These are phyloP conservation scores for Paralichthys olivaceus DNA, from an alignment of 2,113 vertebrate genomes.

Conservation along the genomic window DNA sequence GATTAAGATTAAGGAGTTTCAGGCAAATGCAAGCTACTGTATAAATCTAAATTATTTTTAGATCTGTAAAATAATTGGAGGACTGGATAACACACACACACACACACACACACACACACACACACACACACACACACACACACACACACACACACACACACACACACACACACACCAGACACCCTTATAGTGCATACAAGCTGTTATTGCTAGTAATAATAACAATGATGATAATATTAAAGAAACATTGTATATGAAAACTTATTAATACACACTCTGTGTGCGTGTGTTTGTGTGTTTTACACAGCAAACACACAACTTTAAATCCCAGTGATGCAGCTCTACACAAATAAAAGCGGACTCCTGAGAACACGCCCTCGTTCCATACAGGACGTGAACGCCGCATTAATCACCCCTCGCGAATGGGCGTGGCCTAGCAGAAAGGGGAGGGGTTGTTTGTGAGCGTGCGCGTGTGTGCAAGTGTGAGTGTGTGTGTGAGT, in stretches of 20 bases:
- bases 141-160: too few species aligned
- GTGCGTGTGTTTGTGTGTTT: background rate
- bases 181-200: too few species aligned
- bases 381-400: slow-evolving; percentile 56
- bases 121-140: too few species aligned
- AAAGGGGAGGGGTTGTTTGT: slow-evolving; percentile 66
- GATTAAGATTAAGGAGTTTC: too few species aligned
- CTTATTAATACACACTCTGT: too few species aligned
- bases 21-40: too few species aligned
- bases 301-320: background rate
- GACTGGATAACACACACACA: too few species aligned
- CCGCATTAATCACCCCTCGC: slow-evolving; percentile 61
- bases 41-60: too few species aligned
- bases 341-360: background rate
- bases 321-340: background rate
- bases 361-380: slow-evolving; percentile 47
- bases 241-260: too few species aligned
- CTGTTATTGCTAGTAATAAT: background rate
- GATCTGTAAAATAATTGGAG: too few species aligned
- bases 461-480: slow-evolving; percentile 28
- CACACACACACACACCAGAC: too few species aligned
- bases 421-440: slow-evolving; percentile 61
- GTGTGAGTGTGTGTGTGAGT: slow-evolving; percentile 27
- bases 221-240: background rate
- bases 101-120: too few species aligned